phyloP scores from a whole-genome alignment of 2,797 vertebrate genomes.

The Rousettus madagascariensis region DNA sequence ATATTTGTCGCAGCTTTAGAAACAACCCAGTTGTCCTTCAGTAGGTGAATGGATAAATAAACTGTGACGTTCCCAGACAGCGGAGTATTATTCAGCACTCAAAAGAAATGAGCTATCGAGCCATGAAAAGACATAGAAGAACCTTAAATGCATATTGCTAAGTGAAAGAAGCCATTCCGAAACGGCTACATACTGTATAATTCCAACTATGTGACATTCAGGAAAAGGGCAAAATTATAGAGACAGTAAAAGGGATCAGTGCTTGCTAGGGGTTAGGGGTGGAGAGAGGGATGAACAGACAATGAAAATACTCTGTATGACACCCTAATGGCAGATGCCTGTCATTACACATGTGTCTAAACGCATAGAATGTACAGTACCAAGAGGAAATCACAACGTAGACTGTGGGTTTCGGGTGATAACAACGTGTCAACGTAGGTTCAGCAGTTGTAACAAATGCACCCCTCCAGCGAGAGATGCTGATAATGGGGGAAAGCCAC shows the following conservation, averaged over 20 bases:
- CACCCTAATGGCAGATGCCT: neutral
- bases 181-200: neutral
- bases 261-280: neutral
- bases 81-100: neutral
- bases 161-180: neutral
- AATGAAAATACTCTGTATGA: neutral
- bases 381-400: neutral
- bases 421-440: accelerated
- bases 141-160: neutral
- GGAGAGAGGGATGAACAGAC: neutral
- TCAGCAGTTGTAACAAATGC: neutral
- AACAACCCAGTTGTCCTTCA: neutral
- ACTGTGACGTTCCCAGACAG: neutral
- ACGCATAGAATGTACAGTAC: neutral
- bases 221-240: neutral
- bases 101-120: neutral
- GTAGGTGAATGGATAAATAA: neutral
- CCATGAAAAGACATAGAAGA: neutral
- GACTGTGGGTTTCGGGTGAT: neutral
- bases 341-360: neutral
- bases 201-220: neutral
- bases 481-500: neutral
- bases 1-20: neutral
- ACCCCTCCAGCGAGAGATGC: neutral
- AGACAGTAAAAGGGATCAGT: neutral